These are phyloP conservation scores for Bradypodion pumilum DNA, from an alignment of 2,797 vertebrate species.

Conservation along the genomic window DNA sequence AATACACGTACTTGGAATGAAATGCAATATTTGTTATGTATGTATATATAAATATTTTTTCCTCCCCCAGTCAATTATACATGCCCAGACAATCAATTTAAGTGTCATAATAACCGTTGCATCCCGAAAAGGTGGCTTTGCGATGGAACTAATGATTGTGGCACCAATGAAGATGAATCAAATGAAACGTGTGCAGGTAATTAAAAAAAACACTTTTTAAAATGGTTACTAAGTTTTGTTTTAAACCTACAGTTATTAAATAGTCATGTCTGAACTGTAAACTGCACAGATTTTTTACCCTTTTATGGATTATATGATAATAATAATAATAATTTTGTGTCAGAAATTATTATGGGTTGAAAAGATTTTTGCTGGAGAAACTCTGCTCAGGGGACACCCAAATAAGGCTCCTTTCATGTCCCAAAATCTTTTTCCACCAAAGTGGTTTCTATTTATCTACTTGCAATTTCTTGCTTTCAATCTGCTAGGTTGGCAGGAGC, in stretches of 20 bases:
- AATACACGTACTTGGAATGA: too few species aligned
- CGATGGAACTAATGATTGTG: constrained; percentile 93
- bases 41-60: neutral
- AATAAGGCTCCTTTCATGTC: too few species aligned
- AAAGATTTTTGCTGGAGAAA: too few species aligned
- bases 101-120: constrained; percentile 94
- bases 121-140: constrained; percentile 97
- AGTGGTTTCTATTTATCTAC: too few species aligned
- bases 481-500: too few species aligned
- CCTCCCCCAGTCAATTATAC: constrained; percentile 84
- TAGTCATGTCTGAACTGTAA: constrained; percentile 19
- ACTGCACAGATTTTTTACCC: neutral
- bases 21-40: too few species aligned
- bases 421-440: too few species aligned
- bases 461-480: too few species aligned
- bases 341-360: too few species aligned
- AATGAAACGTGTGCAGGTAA: constrained; percentile 93
- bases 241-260: constrained; percentile 14
- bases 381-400: too few species aligned
- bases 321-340: too few species aligned
- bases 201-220: constrained; percentile 10
- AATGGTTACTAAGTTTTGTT: neutral
- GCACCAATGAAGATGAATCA: constrained; percentile 90
- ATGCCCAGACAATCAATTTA: constrained; percentile 92
- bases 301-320: constrained; percentile 45